Evolutionary conservation across 2,113 vertebrate species (phyloP), one percentile per base, ranked within the genome.

Genomic region (Melanerpes formicivorus): DNA sequence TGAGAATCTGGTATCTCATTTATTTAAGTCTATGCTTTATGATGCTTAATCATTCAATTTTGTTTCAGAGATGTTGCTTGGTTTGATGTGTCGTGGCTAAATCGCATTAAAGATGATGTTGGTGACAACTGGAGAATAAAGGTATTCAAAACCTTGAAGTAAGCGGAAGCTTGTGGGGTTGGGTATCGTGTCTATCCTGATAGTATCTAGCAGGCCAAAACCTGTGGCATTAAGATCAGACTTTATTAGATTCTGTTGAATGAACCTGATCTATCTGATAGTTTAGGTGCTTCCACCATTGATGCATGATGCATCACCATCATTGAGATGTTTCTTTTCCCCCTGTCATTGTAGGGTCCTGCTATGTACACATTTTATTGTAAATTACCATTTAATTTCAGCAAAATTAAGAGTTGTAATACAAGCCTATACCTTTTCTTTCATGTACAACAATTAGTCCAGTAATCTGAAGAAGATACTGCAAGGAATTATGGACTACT

Each of bases 401-500:
- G 21, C 9, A 19, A 62, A 90, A 55, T 17, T 26, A 83, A 79
- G 56, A 42, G 18, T 44, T 71, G 19, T 22, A 86, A 40, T 90
- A 40, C 42, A 88, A 69, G 18, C 5, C 32, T 67, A 1, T 95
- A 63, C 84, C 13, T 13, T 93, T 95, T 90, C 75, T 76, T 96
- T 82, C 93, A 94, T 94, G 82, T 54, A 6, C 86, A 75, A 71
- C 79, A 30, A 81, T 84, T 95, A 99, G 99, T 97, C 99, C 97
- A 99, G 98, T 97, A 99, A 99, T 96, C 97, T 99, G 90, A 99
- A 99, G 98, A 99, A 99, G 96, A 98, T 99, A 80, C 98, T 99
- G 79, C 99, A 99, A 98, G 98, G 98, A 97, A 98, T 99, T 96
- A 96, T 98, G 95, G 98, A 99, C 96, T 99, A 99, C 97, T 99